Base-by-base conservation (phyloP, 64 coral and sea anemone genomes). In the Hydrozoanthus tunicans region DNA sequence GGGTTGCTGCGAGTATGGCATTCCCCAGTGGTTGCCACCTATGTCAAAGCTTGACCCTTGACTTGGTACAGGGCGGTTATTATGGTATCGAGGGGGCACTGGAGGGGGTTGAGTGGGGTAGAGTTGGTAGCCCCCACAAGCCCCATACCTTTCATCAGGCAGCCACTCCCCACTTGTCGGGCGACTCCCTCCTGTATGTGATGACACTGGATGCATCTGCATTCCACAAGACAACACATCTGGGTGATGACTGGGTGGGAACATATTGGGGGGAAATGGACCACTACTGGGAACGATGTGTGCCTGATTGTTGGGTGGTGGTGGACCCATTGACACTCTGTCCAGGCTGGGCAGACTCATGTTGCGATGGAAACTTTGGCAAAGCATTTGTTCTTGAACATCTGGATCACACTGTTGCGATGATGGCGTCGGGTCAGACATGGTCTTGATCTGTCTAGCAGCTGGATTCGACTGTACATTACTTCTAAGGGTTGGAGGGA, bases 401-500 rank as follows among this genome's bases (percentile, higher is more conserved):
- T 97, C 95, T 43, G 52, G 55, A 90, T 80, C 90, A n/a, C 56
- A 85, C 56, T 90, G 53, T 10, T 84, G 89, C 1, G 71, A 63
- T 60, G 70, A 58, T 23, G 95, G 92, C 4, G 85, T 70, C 5
- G 95, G 95, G 59, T 97, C 95, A 1, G 95, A 97, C n/a, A 79
- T 80, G 6, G 92, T 65, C 80, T 82, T 82, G 61, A 82, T 82
- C 27, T 82, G 92, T 25, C 95, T 75, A 6, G 63, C 65, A 4
- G 80, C 77, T 17, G 63, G 79, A 43, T 76, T 90, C 11, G 84
- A 88, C 24, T 88, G 84, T 3, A 58, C 84, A 32, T 93, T 91
- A 53, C 77, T 94, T 9, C 95, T 77, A 4, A 97, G 71, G 5
- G 92, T 94, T 26, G 95, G 92, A 55, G 95, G 95, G 4, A 97